Evolutionary conservation across 1,140 invertebrate species (phyloP).

Genomic region (Ericerus pela): DNA sequence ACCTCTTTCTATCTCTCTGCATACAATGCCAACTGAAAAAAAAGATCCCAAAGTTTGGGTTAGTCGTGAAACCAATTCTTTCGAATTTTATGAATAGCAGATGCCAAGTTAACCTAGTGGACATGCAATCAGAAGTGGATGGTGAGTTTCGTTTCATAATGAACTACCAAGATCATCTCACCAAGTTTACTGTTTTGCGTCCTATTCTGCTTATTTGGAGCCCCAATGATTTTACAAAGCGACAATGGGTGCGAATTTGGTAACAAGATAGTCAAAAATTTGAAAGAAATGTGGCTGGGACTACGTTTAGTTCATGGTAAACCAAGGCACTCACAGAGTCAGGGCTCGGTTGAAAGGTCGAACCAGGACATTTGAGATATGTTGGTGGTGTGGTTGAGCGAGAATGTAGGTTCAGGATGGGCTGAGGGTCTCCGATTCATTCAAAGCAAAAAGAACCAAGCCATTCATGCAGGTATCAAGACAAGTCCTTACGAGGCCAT

Average conservation of each 20-base stretch:
- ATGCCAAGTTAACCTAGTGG: slow-evolving; percentile 35
- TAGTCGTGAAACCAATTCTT: slow-evolving; percentile 27
- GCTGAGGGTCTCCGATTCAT: slow-evolving; percentile 25
- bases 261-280: slow-evolving; percentile 20
- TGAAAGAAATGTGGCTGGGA: no score
- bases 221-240: slow-evolving; percentile 15
- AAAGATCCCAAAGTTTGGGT: slow-evolving; percentile 24
- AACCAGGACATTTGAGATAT: slow-evolving; percentile 32
- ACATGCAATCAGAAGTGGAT: slow-evolving; percentile 32
- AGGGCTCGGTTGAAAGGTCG: slow-evolving; percentile 28
- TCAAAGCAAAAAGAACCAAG: slow-evolving; percentile 26
- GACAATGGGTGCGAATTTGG: slow-evolving; percentile 18
- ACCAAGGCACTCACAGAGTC: slow-evolving; percentile 25
- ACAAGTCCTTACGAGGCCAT: slow-evolving; percentile 26
- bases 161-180: slow-evolving; percentile 35
- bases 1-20: no score
- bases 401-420: slow-evolving; percentile 25
- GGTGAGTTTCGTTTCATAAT: slow-evolving; percentile 32
- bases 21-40: no score
- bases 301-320: slow-evolving; percentile 26
- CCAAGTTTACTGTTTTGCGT: slow-evolving; percentile 31
- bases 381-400: slow-evolving; percentile 27
- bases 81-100: slow-evolving; percentile 27
- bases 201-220: slow-evolving; percentile 14
- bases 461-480: slow-evolving; percentile 25